Percentiles rank a stretch among this genome's conserved stretches.
Evolutionary conservation across 2,113 vertebrate species (phyloP).

Genomic region (Cyanocitta stelleri): DNA sequence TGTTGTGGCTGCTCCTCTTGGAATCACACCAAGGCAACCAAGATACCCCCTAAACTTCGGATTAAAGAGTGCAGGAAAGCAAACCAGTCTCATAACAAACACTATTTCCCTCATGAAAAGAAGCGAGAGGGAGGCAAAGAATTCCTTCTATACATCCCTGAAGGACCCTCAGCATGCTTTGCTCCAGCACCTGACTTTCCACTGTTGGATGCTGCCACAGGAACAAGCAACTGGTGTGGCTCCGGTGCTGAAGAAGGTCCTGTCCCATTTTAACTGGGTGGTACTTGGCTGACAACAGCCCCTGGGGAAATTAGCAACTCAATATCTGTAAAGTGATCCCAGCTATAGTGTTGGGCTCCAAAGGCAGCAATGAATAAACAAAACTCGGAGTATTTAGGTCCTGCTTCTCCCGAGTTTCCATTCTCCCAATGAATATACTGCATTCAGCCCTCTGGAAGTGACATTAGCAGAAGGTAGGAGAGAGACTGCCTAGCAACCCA

Average conservation of each 20-base stretch:
- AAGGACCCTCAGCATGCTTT: neutral
- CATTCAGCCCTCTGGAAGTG: conserved; percentile 67
- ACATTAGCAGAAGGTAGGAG: conserved; percentile 71
- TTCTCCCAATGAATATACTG: conserved; percentile 58
- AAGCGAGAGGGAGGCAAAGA: neutral
- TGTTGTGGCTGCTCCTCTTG: neutral
- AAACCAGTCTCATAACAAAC: neutral
- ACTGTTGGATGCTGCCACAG: neutral
- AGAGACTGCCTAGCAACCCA: conserved; percentile 75
- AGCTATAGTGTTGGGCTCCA: conserved; percentile 41
- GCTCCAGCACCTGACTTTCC: conserved; percentile 16
- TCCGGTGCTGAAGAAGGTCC: neutral
- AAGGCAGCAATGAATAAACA: conserved; percentile 55
- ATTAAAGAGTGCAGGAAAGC: neutral
- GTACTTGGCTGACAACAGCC: neutral
- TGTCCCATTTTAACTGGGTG: conserved; percentile 46
- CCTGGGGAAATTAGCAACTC: conserved; percentile 70
- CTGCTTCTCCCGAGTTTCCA: conserved; percentile 24
- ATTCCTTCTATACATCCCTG: neutral
- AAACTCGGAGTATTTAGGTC: conserved; percentile 53
- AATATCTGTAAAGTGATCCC: conserved; percentile 59
- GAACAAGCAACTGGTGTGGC: conserved; percentile 46
- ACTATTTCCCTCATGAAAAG: neutral
- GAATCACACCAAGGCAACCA: neutral
- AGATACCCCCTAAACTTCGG: neutral